A percentile compares a stretch with the other conserved stretches of the same genome.
phyloP scores from a whole-genome alignment of 2,113 vertebrate species.

The Furnarius figulus region DNA sequence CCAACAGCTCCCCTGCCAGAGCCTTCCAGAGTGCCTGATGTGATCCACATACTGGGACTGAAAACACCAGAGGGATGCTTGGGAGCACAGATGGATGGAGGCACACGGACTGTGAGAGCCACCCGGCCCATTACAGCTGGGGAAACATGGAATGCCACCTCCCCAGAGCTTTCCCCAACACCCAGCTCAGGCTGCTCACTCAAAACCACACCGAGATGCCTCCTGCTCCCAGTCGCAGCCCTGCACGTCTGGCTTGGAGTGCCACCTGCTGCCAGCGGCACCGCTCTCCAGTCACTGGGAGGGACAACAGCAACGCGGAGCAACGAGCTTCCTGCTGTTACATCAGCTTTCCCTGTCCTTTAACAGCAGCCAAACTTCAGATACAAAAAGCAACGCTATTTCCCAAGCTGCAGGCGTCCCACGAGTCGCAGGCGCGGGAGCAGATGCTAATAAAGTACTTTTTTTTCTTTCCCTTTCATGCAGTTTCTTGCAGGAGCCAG shows the following conservation, averaged over 20 bases:
- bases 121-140: fast-evolving
- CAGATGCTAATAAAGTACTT: slow-evolving; percentile 37
- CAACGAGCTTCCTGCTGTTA: not conserved
- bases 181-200: not conserved
- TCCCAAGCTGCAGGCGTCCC: slow-evolving; percentile 38
- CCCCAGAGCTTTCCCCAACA: not conserved
- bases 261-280: slow-evolving; percentile 59
- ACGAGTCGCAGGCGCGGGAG: not conserved
- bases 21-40: not conserved
- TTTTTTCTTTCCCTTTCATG: slow-evolving; percentile 29
- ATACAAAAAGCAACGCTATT: slow-evolving; percentile 15
- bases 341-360: slow-evolving; percentile 1
- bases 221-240: not conserved
- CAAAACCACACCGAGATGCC: not conserved
- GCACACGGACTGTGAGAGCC: not conserved
- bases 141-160: not conserved
- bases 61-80: not conserved
- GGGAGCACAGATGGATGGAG: fast-evolving
- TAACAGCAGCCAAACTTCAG: slow-evolving; percentile 15
- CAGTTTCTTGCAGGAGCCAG: not conserved
- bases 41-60: not conserved
- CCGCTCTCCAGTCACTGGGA: not conserved
- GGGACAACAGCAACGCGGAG: not conserved
- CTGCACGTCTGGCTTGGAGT: slow-evolving; percentile 55
- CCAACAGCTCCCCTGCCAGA: not conserved